A percentile compares a stretch with the other conserved stretches of the same genome.
Conservation (phyloP, 2,888 invertebrate species). For the Criorhina ranunculi region DNA sequence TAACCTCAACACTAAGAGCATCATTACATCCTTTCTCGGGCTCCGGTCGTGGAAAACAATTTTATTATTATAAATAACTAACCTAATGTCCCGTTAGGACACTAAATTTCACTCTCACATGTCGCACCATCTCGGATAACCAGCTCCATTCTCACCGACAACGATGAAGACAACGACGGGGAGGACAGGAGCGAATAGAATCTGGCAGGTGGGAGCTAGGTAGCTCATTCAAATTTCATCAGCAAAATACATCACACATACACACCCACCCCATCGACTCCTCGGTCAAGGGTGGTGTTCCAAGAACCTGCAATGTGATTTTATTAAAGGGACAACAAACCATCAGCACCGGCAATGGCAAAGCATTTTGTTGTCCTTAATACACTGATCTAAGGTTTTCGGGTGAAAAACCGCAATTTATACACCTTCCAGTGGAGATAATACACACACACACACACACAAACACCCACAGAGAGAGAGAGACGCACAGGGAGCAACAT, state of each 20-base stretch:
- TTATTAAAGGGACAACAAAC: constrained; percentile 59
- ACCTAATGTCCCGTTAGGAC: constrained; percentile 55
- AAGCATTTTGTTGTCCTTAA: constrained; percentile 35
- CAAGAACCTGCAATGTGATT: constrained; percentile 54
- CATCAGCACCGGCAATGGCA: constrained; percentile 25
- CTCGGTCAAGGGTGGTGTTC: constrained; percentile 16
- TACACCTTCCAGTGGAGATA: constrained; percentile 44
- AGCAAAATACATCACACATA: constrained; percentile 12
- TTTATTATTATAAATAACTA: constrained; percentile 60
- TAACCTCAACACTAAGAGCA: constrained; percentile 31
- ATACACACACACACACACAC: constrained; percentile 31
- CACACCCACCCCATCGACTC: neutral
- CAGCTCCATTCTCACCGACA: constrained; percentile 1
- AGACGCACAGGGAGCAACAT: no score
- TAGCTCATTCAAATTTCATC: constrained; percentile 61
- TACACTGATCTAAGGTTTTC: constrained; percentile 51
- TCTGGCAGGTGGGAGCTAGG: constrained; percentile 4
- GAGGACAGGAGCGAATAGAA: neutral
- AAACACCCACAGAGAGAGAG: no score
- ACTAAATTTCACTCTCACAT: constrained; percentile 59
- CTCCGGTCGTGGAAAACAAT: constrained; percentile 35
- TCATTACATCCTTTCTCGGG: constrained; percentile 16
- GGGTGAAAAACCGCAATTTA: constrained; percentile 47
- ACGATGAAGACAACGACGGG: neutral
- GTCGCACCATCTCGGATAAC: constrained; percentile 29